Conservation (phyloP, 2,797 vertebrate species). For the Pogonophryne albipinna region DNA sequence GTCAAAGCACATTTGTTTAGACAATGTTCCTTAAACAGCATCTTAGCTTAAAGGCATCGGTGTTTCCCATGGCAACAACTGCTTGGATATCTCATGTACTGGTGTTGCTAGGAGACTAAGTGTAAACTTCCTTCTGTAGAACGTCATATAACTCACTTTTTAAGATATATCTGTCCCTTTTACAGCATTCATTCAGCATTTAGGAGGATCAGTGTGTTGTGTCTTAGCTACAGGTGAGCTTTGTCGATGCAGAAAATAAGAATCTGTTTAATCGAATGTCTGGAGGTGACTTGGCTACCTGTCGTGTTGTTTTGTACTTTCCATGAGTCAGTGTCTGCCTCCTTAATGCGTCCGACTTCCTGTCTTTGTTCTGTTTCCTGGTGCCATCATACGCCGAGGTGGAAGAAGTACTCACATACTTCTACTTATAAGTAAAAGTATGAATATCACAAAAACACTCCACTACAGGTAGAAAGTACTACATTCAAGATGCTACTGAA, state of each 20-base stretch:
- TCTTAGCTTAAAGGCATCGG: neutral
- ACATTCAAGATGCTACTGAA: neutral
- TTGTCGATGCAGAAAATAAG: no score
- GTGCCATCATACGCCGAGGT: constrained; percentile 53
- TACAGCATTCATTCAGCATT: no score
- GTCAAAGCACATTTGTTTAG: no score
- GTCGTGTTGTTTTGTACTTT: constrained; percentile 56
- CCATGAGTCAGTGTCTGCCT: constrained; percentile 45
- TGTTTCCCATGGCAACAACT: neutral
- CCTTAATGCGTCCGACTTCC: constrained; percentile 78
- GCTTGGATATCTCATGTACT: neutral
- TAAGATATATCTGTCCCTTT: neutral
- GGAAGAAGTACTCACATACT: neutral
- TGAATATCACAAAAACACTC: neutral
- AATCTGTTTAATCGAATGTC: no score
- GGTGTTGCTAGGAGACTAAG: neutral
- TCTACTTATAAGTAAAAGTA: neutral
- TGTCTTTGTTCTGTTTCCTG: constrained; percentile 86
- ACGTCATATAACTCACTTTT: no score
- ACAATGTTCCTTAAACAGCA: neutral
- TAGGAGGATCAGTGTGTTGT: no score
- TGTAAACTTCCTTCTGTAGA: neutral
- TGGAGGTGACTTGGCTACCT: constrained; percentile 23
- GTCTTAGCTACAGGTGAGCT: no score
- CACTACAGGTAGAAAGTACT: neutral